Evolutionary conservation across 1,140 invertebrate species (phyloP), one percentile per base, ranked within the genome.

Genomic region (Zophobas atratus): DNA sequence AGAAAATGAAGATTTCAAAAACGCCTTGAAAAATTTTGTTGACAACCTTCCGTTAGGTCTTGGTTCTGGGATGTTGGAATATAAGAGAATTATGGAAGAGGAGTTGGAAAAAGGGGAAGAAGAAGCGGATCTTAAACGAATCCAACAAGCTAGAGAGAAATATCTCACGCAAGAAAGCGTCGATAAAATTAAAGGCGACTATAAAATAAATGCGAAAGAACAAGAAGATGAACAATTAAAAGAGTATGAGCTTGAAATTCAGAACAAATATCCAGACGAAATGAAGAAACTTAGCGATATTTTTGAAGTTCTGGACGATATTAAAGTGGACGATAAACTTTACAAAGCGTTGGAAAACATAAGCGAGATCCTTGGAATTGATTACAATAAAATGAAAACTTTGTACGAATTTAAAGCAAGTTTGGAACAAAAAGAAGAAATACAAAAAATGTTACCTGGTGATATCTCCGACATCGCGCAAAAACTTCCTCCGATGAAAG

Each of bases 81-180:
- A 67, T 34, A 67, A 67, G 32, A 43, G 43, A 46, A 43, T 67
- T 20, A 6, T 67, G 20, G 60, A 67, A 43, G 60, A 67, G 6
- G 60, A 67, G 32, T 34, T 67, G 8, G 39, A 67, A 41, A 67
- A 67, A 41, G 60, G 43, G 8, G 60, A 67, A 46, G 39, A 43
- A 32, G 6, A 46, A 2, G 39, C 33, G 2, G 60, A 67, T 6
- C 38, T 41, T 32, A 6, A 67, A 0, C n/a, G 32, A 41, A 67
- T 67, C 20, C 20, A 67, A 43, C 2, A 34, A 43, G 39, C 60
- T 3, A 41, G 60, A 8, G 4, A 33, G 20, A 32, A 67, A 8
- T 67, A 43, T 48, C 6, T 67, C 4, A 67, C 32, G 1, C 2
- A 43, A 32, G 39, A 67, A 43, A 43, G 3, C 8, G 6, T 67